phyloP scores from a whole-genome alignment of 1,140 invertebrate species.

The Ostrea denselamellosa region DNA sequence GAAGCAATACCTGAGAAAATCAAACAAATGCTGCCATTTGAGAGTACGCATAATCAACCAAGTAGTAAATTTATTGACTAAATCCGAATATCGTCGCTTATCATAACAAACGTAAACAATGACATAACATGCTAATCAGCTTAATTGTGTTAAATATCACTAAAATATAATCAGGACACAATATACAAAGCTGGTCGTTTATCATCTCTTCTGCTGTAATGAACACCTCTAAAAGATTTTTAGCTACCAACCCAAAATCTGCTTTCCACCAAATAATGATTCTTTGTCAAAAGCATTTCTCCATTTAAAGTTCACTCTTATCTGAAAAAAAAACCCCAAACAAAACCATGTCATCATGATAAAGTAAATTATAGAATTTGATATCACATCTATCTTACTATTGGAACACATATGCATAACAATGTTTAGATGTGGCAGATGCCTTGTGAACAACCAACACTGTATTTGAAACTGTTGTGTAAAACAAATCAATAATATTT shows the following conservation, averaged over 20 bases:
- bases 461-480: too few relatives aligned
- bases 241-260: conserved; percentile 88
- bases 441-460: too few relatives aligned
- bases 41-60: background rate
- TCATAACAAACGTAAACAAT: background rate
- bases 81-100: background rate
- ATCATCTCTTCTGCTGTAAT: background rate
- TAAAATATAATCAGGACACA: too few relatives aligned
- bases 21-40: conserved; percentile 1
- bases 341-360: too few relatives aligned
- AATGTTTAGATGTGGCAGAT: too few relatives aligned
- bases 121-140: background rate
- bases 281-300: conserved; percentile 99
- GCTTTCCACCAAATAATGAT: conserved; percentile 94
- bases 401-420: too few relatives aligned
- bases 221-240: background rate
- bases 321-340: conserved; percentile 68
- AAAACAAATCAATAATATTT: too few relatives aligned
- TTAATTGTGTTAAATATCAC: too few relatives aligned
- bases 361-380: too few relatives aligned
- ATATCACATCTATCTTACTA: too few relatives aligned
- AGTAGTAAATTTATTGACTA: background rate
- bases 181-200: background rate
- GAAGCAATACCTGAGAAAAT: conserved; percentile 84
- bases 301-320: conserved; percentile 93